phyloP scores from a whole-genome alignment of 1,140 invertebrate genomes.

The Pseudomyrmex pallidus region DNA sequence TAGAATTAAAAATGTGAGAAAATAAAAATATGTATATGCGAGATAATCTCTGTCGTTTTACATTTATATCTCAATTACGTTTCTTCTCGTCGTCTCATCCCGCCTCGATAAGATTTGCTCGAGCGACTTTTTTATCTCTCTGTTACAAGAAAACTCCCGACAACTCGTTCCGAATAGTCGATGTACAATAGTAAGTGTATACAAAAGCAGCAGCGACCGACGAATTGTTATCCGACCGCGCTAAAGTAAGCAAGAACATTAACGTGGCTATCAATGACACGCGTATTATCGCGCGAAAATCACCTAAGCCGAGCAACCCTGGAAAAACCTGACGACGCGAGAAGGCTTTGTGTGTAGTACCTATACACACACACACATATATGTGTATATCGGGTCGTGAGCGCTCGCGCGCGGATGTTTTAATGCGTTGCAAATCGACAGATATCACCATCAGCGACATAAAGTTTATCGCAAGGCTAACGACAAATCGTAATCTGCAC shows the following conservation, averaged over 20 bases:
- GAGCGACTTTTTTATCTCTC: no score
- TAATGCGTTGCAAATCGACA: slow-evolving; percentile 77
- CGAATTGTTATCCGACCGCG: slow-evolving; percentile 21
- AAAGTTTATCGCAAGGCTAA: slow-evolving; percentile 83
- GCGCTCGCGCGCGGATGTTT: slow-evolving; percentile 68
- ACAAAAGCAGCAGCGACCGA: neutral
- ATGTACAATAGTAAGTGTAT: neutral
- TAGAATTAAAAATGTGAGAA: no score
- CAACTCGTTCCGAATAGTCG: slow-evolving; percentile 24
- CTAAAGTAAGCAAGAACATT: slow-evolving; percentile 29
- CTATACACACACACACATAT: neutral
- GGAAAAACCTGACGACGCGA: slow-evolving; percentile 26
- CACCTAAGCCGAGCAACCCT: slow-evolving; percentile 18
- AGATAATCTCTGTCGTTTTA: neutral
- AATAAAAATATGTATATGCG: slow-evolving; percentile 26
- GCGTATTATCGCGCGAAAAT: slow-evolving; percentile 46
- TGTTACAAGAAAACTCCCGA: neutral
- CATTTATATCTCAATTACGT: neutral
- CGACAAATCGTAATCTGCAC: slow-evolving; percentile 81
- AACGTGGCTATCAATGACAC: slow-evolving; percentile 41
- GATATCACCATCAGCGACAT: slow-evolving; percentile 77
- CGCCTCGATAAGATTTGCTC: neutral
- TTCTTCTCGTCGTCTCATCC: neutral
- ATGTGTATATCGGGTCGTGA: neutral
- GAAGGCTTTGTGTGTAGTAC: slow-evolving; percentile 10